Evolutionary conservation across 1,140 invertebrate species (phyloP).

Genomic region (Drosophila suzukii): DNA sequence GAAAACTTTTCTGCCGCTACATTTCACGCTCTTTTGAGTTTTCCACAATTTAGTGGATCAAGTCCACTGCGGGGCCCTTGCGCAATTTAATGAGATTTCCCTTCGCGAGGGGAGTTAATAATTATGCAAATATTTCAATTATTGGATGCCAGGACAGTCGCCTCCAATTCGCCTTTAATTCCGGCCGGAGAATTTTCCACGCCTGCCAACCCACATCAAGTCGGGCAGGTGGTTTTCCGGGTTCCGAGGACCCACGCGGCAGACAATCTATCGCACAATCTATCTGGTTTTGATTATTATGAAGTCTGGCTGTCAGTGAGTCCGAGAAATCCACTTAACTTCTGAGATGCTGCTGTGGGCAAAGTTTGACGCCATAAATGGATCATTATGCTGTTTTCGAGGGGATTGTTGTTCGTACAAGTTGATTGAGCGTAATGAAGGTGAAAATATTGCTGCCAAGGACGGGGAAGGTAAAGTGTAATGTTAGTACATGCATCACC

Average conservation of each 20-base stretch:
- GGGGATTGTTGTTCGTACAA: conserved; percentile 10
- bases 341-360: conserved; percentile 18
- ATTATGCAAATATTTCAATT: conserved; percentile 77
- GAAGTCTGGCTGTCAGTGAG: conserved; percentile 52
- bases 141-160: conserved; percentile 46
- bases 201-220: conserved; percentile 44
- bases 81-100: conserved; percentile 72
- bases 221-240: conserved; percentile 49
- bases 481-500: too few relatives aligned
- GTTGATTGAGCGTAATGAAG: conserved; percentile 19
- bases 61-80: conserved; percentile 14
- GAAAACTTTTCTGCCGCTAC: conserved; percentile 43
- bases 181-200: conserved; percentile 31
- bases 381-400: conserved; percentile 57
- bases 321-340: conserved; percentile 56
- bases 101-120: conserved; percentile 39
- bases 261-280: conserved; percentile 57
- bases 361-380: conserved; percentile 60
- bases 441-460: conserved; percentile 15
- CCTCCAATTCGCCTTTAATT: conserved; percentile 28
- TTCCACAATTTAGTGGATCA: conserved; percentile 15
- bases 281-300: conserved; percentile 64
- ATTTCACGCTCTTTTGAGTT: conserved; percentile 24
- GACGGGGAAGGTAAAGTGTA: neutral
- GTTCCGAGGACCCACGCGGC: neutral